Evolutionary conservation across 2,797 vertebrate species (phyloP), one percentile per base, ranked within the genome.

Genomic region (Echeneis naucrates): DNA sequence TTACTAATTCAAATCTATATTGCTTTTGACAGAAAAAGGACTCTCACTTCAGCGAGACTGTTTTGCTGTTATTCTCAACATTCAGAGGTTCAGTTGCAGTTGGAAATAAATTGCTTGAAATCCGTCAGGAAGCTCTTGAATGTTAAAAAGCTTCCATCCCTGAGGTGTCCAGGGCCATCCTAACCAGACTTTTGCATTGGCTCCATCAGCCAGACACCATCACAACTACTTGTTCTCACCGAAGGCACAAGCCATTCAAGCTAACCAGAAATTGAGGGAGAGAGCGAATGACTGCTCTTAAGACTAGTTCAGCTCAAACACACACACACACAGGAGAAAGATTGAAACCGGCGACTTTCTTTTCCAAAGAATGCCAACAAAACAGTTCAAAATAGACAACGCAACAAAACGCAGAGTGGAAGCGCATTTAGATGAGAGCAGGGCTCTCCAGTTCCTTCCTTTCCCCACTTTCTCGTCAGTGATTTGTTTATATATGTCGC

Each of bases 171-270:
- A 5, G 23, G 38, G 58, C 40, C 56, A 37, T 26, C 68, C 30
- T 37, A 54, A 71, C 72, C 57, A 64, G 48, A 52, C 70, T 68
- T 77, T 83, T 81, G 83, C 75, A 86, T 92, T 82, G 93, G 87
- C 88, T 91, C 82, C 88, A 84, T 93, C 91, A 90, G 90, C 90
- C 83, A 83, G 87, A 93, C 92, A 85, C 89, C 91, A 93, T 95
- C 94, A 91, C 92, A 95, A 92, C 92, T 88, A 91, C 89, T 90
- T 85, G 75, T 71, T 55, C 53, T 62, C 61, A 51, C 57, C n/a
- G 66, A 52, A 55, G 68, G 24, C 56, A 40, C 33, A 24, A 13
- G 24, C 67, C 70, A 66, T 69, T 84, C 64, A 60, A 47, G 35
- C 38, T 61, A 37, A 48, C 12, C 60, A 40, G 63, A 44, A 53